These are phyloP conservation scores for Benthochromis sp. DNA, from an alignment of 2,113 vertebrate species.

Conservation along the genomic window DNA sequence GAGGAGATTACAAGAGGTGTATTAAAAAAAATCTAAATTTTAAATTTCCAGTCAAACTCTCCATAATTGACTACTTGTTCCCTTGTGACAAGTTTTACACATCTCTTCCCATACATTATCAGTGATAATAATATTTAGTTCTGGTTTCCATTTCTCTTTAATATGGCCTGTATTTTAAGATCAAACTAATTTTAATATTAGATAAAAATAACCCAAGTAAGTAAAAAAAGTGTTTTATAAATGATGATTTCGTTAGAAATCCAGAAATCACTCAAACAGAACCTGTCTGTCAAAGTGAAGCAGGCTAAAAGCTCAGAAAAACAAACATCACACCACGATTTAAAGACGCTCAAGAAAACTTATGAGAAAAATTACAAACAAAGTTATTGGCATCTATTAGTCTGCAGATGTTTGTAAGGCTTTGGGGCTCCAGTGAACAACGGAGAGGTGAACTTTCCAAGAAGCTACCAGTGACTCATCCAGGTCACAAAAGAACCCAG, in stretches of 20 bases:
- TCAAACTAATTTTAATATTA: neutral
- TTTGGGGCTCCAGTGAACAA: neutral
- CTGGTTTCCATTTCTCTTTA: accelerated
- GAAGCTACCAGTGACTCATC: neutral
- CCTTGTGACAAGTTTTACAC: neutral
- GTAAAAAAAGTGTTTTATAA: neutral
- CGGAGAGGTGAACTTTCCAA: neutral
- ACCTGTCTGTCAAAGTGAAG: neutral
- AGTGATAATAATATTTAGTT: neutral
- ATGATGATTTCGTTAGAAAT: neutral
- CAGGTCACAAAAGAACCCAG: neutral
- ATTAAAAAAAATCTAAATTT: too few relatives aligned
- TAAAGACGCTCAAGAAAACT: neutral
- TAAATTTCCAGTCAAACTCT: neutral
- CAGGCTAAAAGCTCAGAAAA: neutral
- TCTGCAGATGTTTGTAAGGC: neutral
- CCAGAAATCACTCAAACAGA: neutral
- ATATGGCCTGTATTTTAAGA: neutral
- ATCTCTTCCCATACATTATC: accelerated
- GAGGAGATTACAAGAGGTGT: neutral
- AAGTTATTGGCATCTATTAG: accelerated
- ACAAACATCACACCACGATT: neutral
- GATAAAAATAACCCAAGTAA: neutral
- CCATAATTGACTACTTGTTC: neutral
- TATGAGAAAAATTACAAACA: neutral